Conservation (phyloP, 2,113 vertebrate genomes). For the Lasiurus borealis region DNA sequence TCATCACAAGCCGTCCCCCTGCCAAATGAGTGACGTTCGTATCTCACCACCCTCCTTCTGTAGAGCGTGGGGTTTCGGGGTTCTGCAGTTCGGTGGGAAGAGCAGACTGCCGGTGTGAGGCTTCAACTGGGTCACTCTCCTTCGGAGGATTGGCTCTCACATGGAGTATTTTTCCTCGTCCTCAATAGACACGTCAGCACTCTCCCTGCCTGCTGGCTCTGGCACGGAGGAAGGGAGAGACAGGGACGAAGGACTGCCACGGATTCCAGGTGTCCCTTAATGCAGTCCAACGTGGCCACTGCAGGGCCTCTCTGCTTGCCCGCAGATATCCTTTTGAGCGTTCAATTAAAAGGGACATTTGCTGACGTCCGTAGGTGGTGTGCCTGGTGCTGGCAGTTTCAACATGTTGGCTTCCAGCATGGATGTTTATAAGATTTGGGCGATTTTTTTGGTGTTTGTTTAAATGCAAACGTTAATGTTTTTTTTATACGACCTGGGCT, state of each 20-base stretch:
- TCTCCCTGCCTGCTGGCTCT: constrained; percentile 79
- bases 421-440: constrained; percentile 63
- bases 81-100: not conserved
- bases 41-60: not conserved
- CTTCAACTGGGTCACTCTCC: constrained; percentile 77
- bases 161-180: constrained; percentile 78
- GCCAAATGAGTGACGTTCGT: no score
- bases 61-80: not conserved
- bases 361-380: constrained; percentile 81
- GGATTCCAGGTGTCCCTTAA: constrained; percentile 81
- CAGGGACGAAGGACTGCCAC: constrained; percentile 71
- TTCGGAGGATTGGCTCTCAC: constrained; percentile 60
- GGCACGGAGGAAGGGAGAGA: constrained; percentile 81
- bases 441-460: constrained; percentile 27
- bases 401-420: constrained; percentile 67
- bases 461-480: constrained; percentile 4
- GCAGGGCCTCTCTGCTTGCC: constrained; percentile 78
- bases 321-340: constrained; percentile 81
- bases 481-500: not conserved
- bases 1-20: not conserved
- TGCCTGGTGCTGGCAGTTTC: constrained; percentile 62
- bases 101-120: not conserved
- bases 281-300: constrained; percentile 72
- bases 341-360: constrained; percentile 86
- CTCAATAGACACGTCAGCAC: constrained; percentile 80